phyloP scores from a whole-genome alignment of 37 sponge, comb jelly and placozoan genomes.

The Ianthella basta region DNA sequence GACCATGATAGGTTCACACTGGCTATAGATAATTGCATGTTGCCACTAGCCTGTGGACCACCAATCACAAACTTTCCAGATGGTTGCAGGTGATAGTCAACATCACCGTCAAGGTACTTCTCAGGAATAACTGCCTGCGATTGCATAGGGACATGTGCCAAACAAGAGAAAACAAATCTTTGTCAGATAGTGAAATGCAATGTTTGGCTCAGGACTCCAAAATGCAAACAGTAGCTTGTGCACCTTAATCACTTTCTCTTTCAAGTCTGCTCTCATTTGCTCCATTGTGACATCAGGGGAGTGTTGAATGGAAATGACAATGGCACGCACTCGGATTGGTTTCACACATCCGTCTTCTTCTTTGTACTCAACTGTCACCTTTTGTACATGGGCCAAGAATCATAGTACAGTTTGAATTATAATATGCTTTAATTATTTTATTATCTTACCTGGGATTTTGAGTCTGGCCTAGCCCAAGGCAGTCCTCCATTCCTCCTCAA shows the following conservation, averaged over 20 bases:
- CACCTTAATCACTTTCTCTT: constrained; percentile 83
- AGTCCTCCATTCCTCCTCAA: constrained; percentile 72
- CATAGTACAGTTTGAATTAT: not conserved
- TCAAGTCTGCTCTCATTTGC: constrained; percentile 68
- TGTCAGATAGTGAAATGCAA: not conserved
- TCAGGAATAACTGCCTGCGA: constrained; percentile 84
- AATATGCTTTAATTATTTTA: not conserved
- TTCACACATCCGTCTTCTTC: constrained; percentile 62
- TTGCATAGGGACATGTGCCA: too few relatives aligned
- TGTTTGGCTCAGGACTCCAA: not conserved
- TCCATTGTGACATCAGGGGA: constrained; percentile 58
- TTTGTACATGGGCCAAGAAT: not conserved
- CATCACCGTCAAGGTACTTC: constrained; percentile 80
- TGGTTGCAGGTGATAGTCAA: constrained; percentile 90
- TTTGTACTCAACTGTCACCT: constrained; percentile 96
- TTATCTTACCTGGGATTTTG: constrained; percentile 85
- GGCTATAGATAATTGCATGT: too few relatives aligned
- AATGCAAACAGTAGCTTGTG: not conserved
- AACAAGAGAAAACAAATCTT: not conserved
- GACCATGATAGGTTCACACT: too few relatives aligned
- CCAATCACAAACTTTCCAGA: constrained; percentile 93
- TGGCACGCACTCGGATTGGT: constrained; percentile 89
- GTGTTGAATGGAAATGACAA: constrained; percentile 93
- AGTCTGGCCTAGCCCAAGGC: constrained; percentile 93
- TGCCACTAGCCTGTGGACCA: constrained; percentile 82